These are phyloP conservation scores for Heteractis magnifica DNA, from an alignment of 92 coral and sea anemone genomes.

Conservation along the genomic window DNA sequence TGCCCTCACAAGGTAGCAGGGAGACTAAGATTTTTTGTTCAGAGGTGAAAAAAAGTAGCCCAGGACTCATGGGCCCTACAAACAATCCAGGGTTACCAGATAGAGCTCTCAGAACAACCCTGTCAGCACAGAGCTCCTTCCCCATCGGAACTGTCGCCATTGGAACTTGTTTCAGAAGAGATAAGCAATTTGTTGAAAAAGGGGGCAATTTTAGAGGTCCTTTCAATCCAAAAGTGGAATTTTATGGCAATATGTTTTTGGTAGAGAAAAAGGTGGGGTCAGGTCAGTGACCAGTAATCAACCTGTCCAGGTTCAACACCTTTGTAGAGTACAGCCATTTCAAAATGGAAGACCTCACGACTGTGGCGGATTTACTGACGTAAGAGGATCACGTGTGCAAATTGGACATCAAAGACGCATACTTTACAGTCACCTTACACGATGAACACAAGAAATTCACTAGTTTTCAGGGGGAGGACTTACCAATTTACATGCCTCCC, in stretches of 20 bases:
- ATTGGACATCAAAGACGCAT: slow-evolving; percentile 35
- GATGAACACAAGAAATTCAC: slow-evolving; percentile 23
- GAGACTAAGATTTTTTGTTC: slow-evolving; percentile 22
- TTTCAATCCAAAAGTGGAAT: neutral
- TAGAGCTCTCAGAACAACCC: slow-evolving; percentile 15
- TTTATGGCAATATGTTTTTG: slow-evolving; percentile 19
- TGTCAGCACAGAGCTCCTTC: slow-evolving; percentile 10
- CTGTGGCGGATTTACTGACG: slow-evolving; percentile 22
- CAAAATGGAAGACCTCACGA: slow-evolving; percentile 48
- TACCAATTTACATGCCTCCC: slow-evolving; percentile 39
- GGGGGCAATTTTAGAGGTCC: slow-evolving; percentile 16
- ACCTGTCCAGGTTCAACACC: slow-evolving; percentile 18
- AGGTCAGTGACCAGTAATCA: slow-evolving; percentile 38
- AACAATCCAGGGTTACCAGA: slow-evolving; percentile 11
- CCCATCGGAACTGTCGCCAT: neutral
- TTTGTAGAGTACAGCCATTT: slow-evolving; percentile 34
- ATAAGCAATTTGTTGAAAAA: slow-evolving; percentile 13
- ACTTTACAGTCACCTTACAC: slow-evolving; percentile 25
- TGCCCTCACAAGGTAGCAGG: slow-evolving; percentile 26
- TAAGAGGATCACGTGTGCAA: slow-evolving; percentile 37
- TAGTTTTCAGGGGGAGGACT: slow-evolving; percentile 8
- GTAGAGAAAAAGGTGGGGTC: slow-evolving; percentile 34
- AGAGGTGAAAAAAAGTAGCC: slow-evolving; percentile 25
- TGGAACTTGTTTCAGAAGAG: neutral
- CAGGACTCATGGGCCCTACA: slow-evolving; percentile 26